Conservation (phyloP, 2,888 invertebrate genomes). For the Scotopteryx bipunctaria region DNA sequence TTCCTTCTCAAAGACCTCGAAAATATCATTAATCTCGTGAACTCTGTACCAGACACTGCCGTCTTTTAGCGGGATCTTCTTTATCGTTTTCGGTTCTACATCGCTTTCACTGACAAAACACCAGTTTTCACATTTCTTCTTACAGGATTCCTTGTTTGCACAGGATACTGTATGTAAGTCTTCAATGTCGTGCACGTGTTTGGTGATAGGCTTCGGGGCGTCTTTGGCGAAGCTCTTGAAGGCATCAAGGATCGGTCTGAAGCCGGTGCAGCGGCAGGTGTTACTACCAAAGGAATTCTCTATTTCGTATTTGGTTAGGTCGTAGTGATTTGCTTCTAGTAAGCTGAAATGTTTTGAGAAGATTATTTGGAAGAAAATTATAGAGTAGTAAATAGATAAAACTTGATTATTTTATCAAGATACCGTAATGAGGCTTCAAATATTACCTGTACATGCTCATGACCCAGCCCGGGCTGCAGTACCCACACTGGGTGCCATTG, state of each 20-base stretch:
- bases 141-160: conserved; percentile 50
- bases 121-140: conserved; percentile 57
- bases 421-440: background rate
- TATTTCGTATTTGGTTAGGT: conserved; percentile 71
- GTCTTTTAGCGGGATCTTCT: conserved; percentile 57
- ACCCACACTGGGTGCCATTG: conserved; percentile 89
- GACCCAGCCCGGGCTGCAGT: conserved; percentile 89
- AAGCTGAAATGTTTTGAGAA: conserved; percentile 27
- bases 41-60: conserved; percentile 81
- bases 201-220: conserved; percentile 64
- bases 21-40: conserved; percentile 72
- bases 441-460: conserved; percentile 87
- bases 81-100: conserved; percentile 35
- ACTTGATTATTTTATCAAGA: background rate
- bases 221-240: conserved; percentile 89
- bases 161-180: conserved; percentile 58
- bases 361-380: background rate
- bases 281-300: conserved; percentile 90
- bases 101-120: conserved; percentile 54
- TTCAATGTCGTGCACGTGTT: conserved; percentile 73
- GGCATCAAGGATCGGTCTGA: conserved; percentile 89
- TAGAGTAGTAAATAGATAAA: background rate
- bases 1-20: conserved; percentile 66
- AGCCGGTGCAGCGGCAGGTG: conserved; percentile 92
- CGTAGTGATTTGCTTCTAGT: conserved; percentile 38